Percentiles rank a stretch among this genome's conserved stretches.
Conservation (phyloP, 2,113 vertebrate genomes). For the Bagarius yarrelli region DNA sequence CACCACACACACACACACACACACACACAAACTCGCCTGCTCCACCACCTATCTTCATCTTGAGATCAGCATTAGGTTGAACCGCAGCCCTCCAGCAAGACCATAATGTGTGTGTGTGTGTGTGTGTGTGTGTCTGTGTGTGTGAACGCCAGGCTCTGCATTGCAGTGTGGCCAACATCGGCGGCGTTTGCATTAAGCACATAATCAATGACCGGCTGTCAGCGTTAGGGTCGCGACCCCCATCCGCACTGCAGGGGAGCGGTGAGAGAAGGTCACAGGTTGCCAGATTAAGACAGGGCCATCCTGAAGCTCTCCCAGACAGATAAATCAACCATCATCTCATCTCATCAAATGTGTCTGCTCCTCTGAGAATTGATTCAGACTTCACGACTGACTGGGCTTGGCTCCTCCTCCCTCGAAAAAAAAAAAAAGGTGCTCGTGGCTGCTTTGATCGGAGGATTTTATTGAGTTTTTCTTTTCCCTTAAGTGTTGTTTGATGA, state of each 20-base stretch:
- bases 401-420: background rate
- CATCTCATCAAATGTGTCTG: constrained; percentile 52
- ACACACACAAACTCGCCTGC: constrained; percentile 22
- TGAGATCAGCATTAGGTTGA: constrained; percentile 43
- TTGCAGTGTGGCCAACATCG: constrained; percentile 45
- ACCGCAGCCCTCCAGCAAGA: background rate
- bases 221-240: constrained; percentile 69
- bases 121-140: constrained; percentile 5
- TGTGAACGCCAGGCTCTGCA: constrained; percentile 23
- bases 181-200: constrained; percentile 61
- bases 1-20: constrained; percentile 24
- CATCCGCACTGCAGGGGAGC: constrained; percentile 67
- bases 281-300: constrained; percentile 61
- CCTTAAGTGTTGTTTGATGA: constrained; percentile 39
- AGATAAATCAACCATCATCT: constrained; percentile 63
- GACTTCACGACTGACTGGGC: constrained; percentile 17
- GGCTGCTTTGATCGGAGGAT: background rate
- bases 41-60: constrained; percentile 29
- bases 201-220: constrained; percentile 73
- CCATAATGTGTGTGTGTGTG: background rate
- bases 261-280: constrained; percentile 67
- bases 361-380: constrained; percentile 30
- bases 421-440: background rate
- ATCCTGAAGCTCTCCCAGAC: constrained; percentile 62
- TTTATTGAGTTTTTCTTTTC: constrained; percentile 2